phyloP scores from a whole-genome alignment of 2,797 vertebrate genomes.

The Chaenodraco wilsoni region DNA sequence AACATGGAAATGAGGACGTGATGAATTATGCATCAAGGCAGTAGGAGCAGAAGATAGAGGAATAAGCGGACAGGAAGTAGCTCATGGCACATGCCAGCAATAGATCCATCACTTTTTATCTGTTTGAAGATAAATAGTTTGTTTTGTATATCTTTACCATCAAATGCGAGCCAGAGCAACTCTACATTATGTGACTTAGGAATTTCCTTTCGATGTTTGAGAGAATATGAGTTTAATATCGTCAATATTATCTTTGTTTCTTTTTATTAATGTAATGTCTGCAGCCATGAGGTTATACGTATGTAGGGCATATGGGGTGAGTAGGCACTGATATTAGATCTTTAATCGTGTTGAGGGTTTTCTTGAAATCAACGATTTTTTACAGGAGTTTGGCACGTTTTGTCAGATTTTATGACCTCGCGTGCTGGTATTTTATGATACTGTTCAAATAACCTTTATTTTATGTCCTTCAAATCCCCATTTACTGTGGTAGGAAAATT shows the following conservation, averaged over 20 bases:
- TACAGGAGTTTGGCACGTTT: too few species aligned
- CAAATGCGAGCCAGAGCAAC: conserved; percentile 8
- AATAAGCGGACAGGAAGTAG: conserved; percentile 14
- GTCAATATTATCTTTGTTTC: neutral
- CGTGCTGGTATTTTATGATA: too few species aligned
- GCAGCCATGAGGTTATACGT: neutral
- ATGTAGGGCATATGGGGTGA: neutral
- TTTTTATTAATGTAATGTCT: neutral
- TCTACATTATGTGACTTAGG: neutral
- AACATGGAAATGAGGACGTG: conserved; percentile 6
- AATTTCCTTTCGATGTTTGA: neutral
- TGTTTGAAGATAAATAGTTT: neutral
- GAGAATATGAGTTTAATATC: neutral
- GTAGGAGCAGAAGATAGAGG: conserved; percentile 8
- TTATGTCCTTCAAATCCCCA: neutral
- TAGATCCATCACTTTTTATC: conserved; percentile 27
- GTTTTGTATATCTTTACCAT: neutral
- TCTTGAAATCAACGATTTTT: too few species aligned
- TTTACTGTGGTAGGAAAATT: conserved; percentile 11
- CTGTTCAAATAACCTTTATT: neutral
- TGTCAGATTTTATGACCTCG: too few species aligned
- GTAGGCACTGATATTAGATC: neutral
- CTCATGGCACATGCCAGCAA: conserved; percentile 10
- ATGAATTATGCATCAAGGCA: conserved; percentile 22
- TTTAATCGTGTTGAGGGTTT: neutral